Conservation (phyloP, 35 echinoderm and acorn worm genomes). For the Ophioderma brevispina region DNA sequence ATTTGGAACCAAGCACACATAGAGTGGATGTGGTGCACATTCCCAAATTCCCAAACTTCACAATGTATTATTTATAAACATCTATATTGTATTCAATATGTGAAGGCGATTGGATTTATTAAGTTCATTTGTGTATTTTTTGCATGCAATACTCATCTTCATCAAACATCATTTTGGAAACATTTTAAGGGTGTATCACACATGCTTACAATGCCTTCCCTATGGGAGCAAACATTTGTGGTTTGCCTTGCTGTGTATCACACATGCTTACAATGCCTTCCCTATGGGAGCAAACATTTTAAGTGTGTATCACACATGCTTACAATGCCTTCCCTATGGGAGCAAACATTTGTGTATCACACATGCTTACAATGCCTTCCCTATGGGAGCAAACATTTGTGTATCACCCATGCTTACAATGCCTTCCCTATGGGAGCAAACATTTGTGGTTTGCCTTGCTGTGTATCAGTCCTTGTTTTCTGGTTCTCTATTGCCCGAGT, state of each 20-base stretch:
- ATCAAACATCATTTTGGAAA: too few relatives aligned
- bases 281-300: too few relatives aligned
- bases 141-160: too few relatives aligned
- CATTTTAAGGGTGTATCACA: background rate
- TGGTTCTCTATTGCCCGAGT: slow-evolving; percentile 76
- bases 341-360: background rate
- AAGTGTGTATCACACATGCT: background rate
- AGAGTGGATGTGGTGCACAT: too few relatives aligned
- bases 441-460: background rate
- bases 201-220: slow-evolving; percentile 24
- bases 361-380: slow-evolving; percentile 25
- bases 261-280: too few relatives aligned
- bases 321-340: background rate
- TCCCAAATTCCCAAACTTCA: too few relatives aligned
- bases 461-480: slow-evolving; percentile 79
- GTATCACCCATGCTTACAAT: slow-evolving; percentile 23
- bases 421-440: background rate
- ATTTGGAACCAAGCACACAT: too few relatives aligned
- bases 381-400: background rate
- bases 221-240: background rate
- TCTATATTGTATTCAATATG: too few relatives aligned
- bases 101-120: too few relatives aligned
- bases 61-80: too few relatives aligned
- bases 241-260: slow-evolving; percentile 31
- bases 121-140: too few relatives aligned